These are phyloP conservation scores for Columba janthina DNA, from an alignment of 2,113 vertebrate genomes.

Conservation along the genomic window DNA sequence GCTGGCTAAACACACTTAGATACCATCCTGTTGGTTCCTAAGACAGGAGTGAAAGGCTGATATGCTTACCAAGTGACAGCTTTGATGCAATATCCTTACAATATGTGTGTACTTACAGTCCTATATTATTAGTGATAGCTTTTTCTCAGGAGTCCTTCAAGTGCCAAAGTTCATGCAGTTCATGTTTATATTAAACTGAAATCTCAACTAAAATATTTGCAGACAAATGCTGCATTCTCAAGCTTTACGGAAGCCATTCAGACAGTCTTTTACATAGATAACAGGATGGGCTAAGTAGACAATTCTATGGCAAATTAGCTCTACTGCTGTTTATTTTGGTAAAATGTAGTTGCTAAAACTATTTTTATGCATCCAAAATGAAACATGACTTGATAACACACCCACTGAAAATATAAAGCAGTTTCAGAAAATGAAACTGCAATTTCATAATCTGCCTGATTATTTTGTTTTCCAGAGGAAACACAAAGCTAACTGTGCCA, in stretches of 20 bases:
- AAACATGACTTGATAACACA: neutral
- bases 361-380: conserved; percentile 6
- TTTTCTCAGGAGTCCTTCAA: conserved; percentile 11
- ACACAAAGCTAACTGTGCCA: neutral
- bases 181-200: conserved; percentile 46
- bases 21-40: conserved; percentile 57
- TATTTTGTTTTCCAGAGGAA: neutral
- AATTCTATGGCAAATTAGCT: conserved; percentile 10
- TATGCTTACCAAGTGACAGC: neutral
- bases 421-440: conserved; percentile 8
- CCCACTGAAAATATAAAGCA: neutral
- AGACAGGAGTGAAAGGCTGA: conserved; percentile 36
- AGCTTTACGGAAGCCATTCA: conserved; percentile 2
- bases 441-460: neutral
- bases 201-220: conserved; percentile 7
- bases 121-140: neutral
- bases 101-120: neutral
- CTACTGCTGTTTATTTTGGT: conserved; percentile 5
- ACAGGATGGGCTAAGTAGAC: neutral
- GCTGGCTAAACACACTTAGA: conserved; percentile 64
- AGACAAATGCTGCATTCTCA: conserved; percentile 17
- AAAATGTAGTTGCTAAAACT: neutral
- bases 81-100: conserved; percentile 29
- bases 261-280: conserved; percentile 27
- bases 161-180: conserved; percentile 40